Evolutionary conservation across 2,888 invertebrate species (phyloP).

Genomic region (Bhutanitis thaidina): DNA sequence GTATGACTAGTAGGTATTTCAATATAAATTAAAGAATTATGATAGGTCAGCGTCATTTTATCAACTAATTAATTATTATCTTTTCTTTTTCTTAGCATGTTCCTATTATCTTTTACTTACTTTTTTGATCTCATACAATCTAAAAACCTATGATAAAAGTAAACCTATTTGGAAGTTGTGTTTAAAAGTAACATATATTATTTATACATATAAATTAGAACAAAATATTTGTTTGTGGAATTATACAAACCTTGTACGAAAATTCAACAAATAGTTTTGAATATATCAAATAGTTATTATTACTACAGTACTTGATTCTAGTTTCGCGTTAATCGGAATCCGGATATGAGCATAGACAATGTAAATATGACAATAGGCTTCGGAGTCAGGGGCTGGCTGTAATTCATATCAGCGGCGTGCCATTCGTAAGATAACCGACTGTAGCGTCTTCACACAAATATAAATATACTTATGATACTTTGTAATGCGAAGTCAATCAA

Average conservation of each 20-base stretch:
- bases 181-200: too few species aligned
- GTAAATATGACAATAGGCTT: constrained; percentile 74
- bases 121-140: too few species aligned
- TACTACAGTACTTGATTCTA: constrained; percentile 38
- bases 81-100: too few species aligned
- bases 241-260: constrained; percentile 2
- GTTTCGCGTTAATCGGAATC: constrained; percentile 70
- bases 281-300: constrained; percentile 24
- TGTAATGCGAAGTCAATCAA: too few species aligned
- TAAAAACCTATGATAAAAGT: too few species aligned
- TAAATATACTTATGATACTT: constrained; percentile 41
- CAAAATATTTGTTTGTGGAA: constrained; percentile 5
- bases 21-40: too few species aligned
- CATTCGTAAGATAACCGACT: constrained; percentile 70
- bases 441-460: constrained; percentile 67
- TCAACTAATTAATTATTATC: too few species aligned
- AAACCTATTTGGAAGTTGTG: too few species aligned
- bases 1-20: too few species aligned
- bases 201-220: background rate
- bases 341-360: constrained; percentile 74
- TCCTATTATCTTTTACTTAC: too few species aligned
- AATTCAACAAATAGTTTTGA: constrained; percentile 19
- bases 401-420: constrained; percentile 70
- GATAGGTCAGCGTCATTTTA: too few species aligned
- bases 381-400: constrained; percentile 54